A percentile compares a stretch with the other conserved stretches of the same genome.
phyloP scores from a whole-genome alignment of 1,140 invertebrate species.

The Drosophila bifasciata region DNA sequence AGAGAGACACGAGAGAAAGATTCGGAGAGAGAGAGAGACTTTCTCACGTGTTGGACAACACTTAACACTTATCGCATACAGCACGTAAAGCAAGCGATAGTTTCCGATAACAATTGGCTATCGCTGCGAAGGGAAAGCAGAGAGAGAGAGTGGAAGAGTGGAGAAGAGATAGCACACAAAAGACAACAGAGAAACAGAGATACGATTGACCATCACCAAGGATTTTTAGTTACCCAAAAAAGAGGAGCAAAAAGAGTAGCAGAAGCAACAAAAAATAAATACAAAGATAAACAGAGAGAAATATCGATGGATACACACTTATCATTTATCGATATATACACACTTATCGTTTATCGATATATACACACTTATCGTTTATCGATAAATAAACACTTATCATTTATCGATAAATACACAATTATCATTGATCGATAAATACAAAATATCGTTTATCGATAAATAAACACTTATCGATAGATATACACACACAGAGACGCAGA shows the following conservation, averaged over 20 bases:
- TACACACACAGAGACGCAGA: slow-evolving; percentile 16
- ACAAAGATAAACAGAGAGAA: slow-evolving; percentile 19
- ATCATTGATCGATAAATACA: too few relatives aligned
- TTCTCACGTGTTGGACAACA: neutral
- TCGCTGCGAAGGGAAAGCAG: neutral
- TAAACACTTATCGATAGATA: slow-evolving; percentile 16
- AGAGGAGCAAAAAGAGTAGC: neutral
- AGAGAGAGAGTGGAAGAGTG: too few relatives aligned
- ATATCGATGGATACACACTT: slow-evolving; percentile 1
- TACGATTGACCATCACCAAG: slow-evolving; percentile 34
- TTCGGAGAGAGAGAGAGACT: slow-evolving; percentile 52
- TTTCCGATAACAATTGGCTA: slow-evolving; percentile 10
- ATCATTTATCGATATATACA: slow-evolving; percentile 3
- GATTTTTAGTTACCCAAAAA: slow-evolving; percentile 49
- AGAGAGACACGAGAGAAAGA: slow-evolving; percentile 28
- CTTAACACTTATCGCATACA: too few relatives aligned
- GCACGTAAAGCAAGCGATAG: too few relatives aligned
- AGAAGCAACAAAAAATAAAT: too few relatives aligned
- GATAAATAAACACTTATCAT: neutral
- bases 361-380: neutral
- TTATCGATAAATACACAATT: neutral
- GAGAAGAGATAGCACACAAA: slow-evolving; percentile 15
- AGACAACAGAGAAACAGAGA: slow-evolving; percentile 10
- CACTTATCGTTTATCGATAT: neutral
- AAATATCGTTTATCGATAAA: too few relatives aligned